Evolutionary conservation across 2,113 vertebrate genomes (phyloP).

Genomic region (Pleuronectes platessa): DNA sequence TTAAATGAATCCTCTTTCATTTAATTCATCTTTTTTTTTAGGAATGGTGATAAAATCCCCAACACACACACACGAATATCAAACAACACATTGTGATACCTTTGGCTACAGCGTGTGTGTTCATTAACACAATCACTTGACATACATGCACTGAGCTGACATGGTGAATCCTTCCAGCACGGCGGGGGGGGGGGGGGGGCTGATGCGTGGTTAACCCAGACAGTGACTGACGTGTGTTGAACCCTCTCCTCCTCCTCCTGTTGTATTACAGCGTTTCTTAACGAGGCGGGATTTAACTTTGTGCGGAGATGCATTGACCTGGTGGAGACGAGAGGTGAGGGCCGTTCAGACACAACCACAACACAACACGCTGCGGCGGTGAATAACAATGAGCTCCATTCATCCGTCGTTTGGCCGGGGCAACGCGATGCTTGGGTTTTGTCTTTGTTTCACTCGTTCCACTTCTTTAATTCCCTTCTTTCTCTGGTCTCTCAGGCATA

Average conservation of each 20-base stretch:
- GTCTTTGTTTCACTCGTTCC: background rate
- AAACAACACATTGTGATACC: slow-evolving; percentile 13
- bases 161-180: slow-evolving; percentile 41
- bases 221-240: slow-evolving; percentile 46
- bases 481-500: slow-evolving; percentile 84
- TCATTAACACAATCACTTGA: slow-evolving; percentile 67
- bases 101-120: slow-evolving; percentile 11
- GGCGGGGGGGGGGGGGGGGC: too few species aligned
- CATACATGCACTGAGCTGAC: slow-evolving; percentile 63
- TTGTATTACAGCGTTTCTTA: slow-evolving; percentile 89
- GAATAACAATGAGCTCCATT: slow-evolving; percentile 17
- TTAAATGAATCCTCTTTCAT: background rate
- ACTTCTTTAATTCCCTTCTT: background rate
- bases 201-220: slow-evolving; percentile 43
- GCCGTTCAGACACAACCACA: background rate
- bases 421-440: background rate
- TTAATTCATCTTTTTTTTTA: background rate
- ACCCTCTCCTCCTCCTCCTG: slow-evolving; percentile 31
- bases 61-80: slow-evolving; percentile 7
- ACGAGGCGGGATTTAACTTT: slow-evolving; percentile 97
- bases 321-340: slow-evolving; percentile 90
- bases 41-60: background rate
- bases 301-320: slow-evolving; percentile 93
- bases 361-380: background rate
- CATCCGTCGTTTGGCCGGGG: slow-evolving; percentile 6